A percentile compares a stretch with the other conserved stretches of the same genome.
Evolutionary conservation across 2,888 invertebrate species (phyloP).

Genomic region (Lasioglossum vierecki): DNA sequence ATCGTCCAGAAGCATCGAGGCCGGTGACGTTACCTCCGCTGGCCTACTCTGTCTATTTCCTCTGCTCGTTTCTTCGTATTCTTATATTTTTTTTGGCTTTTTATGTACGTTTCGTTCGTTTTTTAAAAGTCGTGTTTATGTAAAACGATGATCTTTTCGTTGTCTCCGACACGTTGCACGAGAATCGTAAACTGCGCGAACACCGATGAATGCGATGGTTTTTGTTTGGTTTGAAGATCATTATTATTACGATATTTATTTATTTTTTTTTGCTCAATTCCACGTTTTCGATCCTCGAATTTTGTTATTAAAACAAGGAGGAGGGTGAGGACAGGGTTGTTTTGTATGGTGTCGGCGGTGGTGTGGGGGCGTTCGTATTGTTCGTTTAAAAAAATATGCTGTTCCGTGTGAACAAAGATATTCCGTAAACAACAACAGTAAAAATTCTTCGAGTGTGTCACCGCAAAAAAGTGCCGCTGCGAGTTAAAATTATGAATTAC

Average conservation of each 20-base stretch:
- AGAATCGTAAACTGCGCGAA: conserved; percentile 35
- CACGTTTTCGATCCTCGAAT: conserved; percentile 30
- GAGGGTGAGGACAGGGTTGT: conserved; percentile 4
- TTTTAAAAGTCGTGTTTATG: conserved; percentile 34
- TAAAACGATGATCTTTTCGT: conserved; percentile 50
- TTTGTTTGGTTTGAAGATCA: conserved; percentile 23
- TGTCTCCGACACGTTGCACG: conserved; percentile 45
- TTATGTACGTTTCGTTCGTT: neutral
- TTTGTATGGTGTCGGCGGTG: neutral
- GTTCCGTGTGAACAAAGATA: conserved; percentile 50
- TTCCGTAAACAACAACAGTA: conserved; percentile 52
- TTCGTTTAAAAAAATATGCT: conserved; percentile 49
- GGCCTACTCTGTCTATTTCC: neutral
- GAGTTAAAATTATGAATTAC: conserved; percentile 4
- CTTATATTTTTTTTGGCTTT: neutral
- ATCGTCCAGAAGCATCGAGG: neutral
- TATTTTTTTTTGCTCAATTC: conserved; percentile 4
- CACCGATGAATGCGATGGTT: conserved; percentile 43
- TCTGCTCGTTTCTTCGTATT: neutral
- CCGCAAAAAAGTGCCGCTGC: conserved; percentile 22
- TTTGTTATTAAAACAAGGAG: conserved; percentile 47
- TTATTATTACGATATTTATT: neutral
- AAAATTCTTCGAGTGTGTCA: conserved; percentile 46
- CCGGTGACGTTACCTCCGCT: neutral
- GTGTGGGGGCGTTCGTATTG: neutral